Base-by-base conservation (phyloP, 2,888 invertebrate genomes). In the Ormyrus labotus region DNA sequence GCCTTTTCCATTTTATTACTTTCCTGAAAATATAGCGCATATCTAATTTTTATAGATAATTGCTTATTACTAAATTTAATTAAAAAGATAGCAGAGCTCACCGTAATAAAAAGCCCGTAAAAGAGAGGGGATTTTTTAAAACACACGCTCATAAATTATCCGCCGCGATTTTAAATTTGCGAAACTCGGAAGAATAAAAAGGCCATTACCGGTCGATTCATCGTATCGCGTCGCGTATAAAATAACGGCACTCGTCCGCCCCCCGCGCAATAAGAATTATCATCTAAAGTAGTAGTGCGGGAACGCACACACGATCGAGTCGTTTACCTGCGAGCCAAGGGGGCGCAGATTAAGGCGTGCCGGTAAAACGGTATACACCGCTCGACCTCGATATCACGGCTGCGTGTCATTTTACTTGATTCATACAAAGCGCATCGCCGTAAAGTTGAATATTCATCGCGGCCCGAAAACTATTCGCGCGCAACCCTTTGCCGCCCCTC, bases 381-480 rank as follows among this genome's bases (percentile, higher is more conserved):
- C 11, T 68, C 83, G 84, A 82, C 84, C 82, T 83, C 83, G 83
- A 84, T 71, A 72, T 83, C 83, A 84, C 81, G 84, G 64, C 81
- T 11, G 48, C 72, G 77, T 81, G 80, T 83, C 81, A 81, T 84
- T 85, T 82, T 80, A 68, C 79, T 69, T 76, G 67, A 74, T 73
- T 76, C 76, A 69, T 69, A 76, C 67, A 71, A 65, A 78, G 72
- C 73, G 68, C 79, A 69, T 79, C 68, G 64, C 74, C 73, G 48
- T 74, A 48, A 74, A 79, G 74, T 79, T 79, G 73, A 78, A 78
- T 78, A 71, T 76, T 67, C 75, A 76, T 80, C 67, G 64, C 69
- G 60, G 72, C 55, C 55, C 73, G n/a, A 72, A 72, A 72, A 72
- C 72, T 72, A 72, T 72, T 63, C 63, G 13, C 34, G 34, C 48